Base-by-base conservation (phyloP, 2,113 vertebrate genomes). In the Thamnaconus septentrionalis region DNA sequence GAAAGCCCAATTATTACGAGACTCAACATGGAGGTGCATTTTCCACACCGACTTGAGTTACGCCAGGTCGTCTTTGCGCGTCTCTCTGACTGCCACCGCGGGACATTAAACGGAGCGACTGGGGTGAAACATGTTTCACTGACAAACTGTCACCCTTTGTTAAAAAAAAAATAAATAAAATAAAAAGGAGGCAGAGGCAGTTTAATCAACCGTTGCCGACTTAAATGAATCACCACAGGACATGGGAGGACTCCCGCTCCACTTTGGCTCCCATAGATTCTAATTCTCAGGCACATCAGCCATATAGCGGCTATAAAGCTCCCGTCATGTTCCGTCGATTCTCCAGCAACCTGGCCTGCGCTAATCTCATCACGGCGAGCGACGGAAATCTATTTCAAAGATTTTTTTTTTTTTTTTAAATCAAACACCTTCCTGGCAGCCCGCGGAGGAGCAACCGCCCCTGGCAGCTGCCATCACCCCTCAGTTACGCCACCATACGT, bases 171-270 rank as follows among this genome's bases (percentile, higher is more conserved):
- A 31, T 1, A 31, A 31, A 31, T 1, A 31, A 31, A 31, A 31
- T 1, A 31, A 31, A 31, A 31, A 31, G 50, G 69, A 53, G 11
- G 43, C 51, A 75, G 56, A 74, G 79, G 72, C 70, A 63, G 69
- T 83, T 87, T 82, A 87, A 87, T 87, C 79, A 84, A 61, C 81
- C 55, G 31, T 76, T 77, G 58, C 78, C 52, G 68, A 79, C 66
- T 78, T 83, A 77, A 87, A 81, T 83, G 72, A 84, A 84, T 84
- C 84, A 60, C 80, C 61, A 50, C 70, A 76, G 71, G 80, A 78
- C 78, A 77, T 73, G 67, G 52, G 72, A 79, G 64, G 74, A 66
- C 49, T 78, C 64, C 47, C 54, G 47, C 66, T 66, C 66, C 39
- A 7, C 59, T 49, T 75, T 59, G 41, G 59, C 69, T 74, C 77